Evolutionary conservation across 2,888 invertebrate species (phyloP).

Genomic region (Caenorhabditis imperialis): DNA sequence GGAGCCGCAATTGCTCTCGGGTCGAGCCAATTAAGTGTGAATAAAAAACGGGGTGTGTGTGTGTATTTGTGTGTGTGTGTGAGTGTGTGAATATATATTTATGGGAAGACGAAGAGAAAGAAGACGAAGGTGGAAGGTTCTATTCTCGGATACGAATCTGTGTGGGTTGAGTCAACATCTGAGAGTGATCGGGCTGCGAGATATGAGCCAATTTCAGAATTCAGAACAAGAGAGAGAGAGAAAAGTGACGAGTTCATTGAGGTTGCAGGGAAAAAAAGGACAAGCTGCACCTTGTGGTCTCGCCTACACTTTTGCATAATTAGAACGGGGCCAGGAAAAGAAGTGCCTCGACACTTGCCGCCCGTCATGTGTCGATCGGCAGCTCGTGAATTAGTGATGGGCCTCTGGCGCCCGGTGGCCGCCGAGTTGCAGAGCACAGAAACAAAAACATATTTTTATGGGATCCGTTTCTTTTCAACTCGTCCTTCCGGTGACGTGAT

Average conservation of each 20-base stretch:
- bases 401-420: not conserved
- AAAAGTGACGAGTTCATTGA: not conserved
- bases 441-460: constrained; percentile 23
- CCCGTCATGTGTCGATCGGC: constrained; percentile 46
- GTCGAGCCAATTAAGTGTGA: constrained; percentile 44
- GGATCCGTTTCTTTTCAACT: not conserved
- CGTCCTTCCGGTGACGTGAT: not conserved
- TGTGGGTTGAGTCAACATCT: constrained; percentile 15
- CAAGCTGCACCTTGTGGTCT: not conserved
- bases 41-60: constrained; percentile 40
- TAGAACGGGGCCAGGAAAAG: no score
- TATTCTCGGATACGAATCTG: constrained; percentile 1
- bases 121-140: constrained; percentile 5
- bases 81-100: not conserved
- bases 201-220: not conserved
- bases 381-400: constrained; percentile 49
- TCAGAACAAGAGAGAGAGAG: not conserved
- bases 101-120: not conserved
- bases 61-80: constrained; percentile 23
- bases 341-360: constrained; percentile 29
- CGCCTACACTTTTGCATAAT: no score
- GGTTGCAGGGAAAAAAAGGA: not conserved
- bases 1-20: constrained; percentile 10
- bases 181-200: not conserved
- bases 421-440: constrained; percentile 1